Evolutionary conservation across 2,888 invertebrate species (phyloP), one percentile per base, ranked within the genome.

Genomic region (Hartigia nigra): DNA sequence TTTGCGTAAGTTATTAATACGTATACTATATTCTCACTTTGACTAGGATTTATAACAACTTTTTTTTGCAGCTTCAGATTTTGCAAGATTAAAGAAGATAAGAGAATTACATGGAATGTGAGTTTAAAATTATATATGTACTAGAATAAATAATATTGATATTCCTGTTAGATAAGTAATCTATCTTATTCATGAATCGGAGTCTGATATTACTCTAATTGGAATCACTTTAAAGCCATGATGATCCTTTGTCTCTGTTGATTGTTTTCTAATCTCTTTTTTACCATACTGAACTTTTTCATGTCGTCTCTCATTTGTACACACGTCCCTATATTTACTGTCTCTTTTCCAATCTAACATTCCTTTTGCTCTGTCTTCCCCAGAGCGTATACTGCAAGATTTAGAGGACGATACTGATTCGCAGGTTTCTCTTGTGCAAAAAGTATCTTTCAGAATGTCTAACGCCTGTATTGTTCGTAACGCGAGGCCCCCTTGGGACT

Each of bases 401-500:
- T 55, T 23, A 9, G 55, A 55, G 55, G 23, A 23, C 31, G 72
- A 72, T 72, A 34, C 32, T 3, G 72, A 72, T 34, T 34, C 34
- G 31, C 82, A 85, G 12, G 69, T 82, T 23, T 83, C 81, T 23
- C 39, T 81, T 37, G 31, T 81, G 78, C 86, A 86, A 79, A 87
- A 87, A 12, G 86, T 82, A 36, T 79, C 79, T 77, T 85, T 87
- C 35, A 87, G 81, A 78, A 87, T 76, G 39, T 80, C 77, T 5
- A 86, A 76, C 36, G 85, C 85, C 34, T 81, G 79, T 9, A 70
- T 76, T 12, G 83, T 77, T 1, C 23, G 74, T 23, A 32, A 14
- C 14, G 69, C 31, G 1, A 77, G 31, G 12, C 55, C 69, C 5
- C 69, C 55, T 14, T 74, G 36, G 12, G 74, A 74, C 34, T 31